Percentiles rank a stretch among this genome's conserved stretches.
Conservation (phyloP, 2,797 vertebrate genomes). For the Lindbergichthys nudifrons region DNA sequence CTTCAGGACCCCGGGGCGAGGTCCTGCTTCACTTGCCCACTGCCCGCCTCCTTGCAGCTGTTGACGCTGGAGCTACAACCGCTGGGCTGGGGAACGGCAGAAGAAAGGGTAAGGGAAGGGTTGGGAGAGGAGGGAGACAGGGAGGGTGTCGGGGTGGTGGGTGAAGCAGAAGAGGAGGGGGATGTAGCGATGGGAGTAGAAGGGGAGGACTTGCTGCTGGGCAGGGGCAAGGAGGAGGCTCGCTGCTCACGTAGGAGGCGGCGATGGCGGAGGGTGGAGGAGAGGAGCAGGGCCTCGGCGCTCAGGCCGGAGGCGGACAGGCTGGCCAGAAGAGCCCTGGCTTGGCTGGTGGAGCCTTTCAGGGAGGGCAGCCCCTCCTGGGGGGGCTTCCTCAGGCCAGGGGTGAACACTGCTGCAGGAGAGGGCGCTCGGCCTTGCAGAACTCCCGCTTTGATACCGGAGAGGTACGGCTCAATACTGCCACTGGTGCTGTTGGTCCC, state of each 20-base stretch:
- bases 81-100: conserved; percentile 58
- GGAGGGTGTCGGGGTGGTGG: conserved; percentile 69
- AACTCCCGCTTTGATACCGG: conserved; percentile 75
- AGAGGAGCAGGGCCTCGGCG: conserved; percentile 84
- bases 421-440: conserved; percentile 75
- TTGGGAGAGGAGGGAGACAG: conserved; percentile 73
- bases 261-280: conserved; percentile 81
- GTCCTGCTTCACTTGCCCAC: conserved; percentile 43
- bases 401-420: conserved; percentile 57
- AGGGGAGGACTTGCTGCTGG: conserved; percentile 68
- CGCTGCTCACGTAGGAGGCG: conserved; percentile 81
- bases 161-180: conserved; percentile 63
- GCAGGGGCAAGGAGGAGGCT: conserved; percentile 69
- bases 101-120: conserved; percentile 60
- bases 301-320: conserved; percentile 80
- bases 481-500: conserved; percentile 62
- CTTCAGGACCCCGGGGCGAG: conserved; percentile 53
- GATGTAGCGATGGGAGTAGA: conserved; percentile 56
- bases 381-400: conserved; percentile 75
- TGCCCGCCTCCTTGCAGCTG: conserved; percentile 57
- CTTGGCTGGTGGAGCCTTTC: conserved; percentile 78
- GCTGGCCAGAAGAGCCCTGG: conserved; percentile 81
- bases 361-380: conserved; percentile 75
- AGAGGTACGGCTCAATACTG: conserved; percentile 73
- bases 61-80: no score